phyloP scores from a whole-genome alignment of 2,888 invertebrate genomes.

The Pammene aurita region DNA sequence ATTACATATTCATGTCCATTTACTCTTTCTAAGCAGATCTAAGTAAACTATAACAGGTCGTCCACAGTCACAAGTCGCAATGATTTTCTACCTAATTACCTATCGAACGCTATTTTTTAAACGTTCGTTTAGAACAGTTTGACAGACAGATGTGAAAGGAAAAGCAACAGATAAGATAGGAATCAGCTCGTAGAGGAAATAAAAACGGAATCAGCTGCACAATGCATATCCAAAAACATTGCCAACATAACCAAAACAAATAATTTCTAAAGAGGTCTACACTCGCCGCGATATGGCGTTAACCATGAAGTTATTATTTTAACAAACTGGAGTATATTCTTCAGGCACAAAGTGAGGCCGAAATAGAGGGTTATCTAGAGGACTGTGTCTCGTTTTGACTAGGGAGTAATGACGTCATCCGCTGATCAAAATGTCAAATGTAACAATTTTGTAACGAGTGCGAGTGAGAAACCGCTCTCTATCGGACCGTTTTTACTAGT shows the following conservation, averaged over 20 bases:
- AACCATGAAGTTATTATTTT: too few species aligned
- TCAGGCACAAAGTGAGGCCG: too few species aligned
- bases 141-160: slow-evolving; percentile 8
- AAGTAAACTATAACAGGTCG: not conserved
- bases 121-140: slow-evolving; percentile 22
- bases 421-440: too few species aligned
- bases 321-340: too few species aligned
- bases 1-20: slow-evolving; percentile 15
- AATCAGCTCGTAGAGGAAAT: too few species aligned
- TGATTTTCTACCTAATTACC: not conserved
- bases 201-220: not conserved
- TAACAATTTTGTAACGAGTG: too few species aligned
- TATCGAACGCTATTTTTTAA: slow-evolving; percentile 19
- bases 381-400: too few species aligned
- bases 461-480: too few species aligned
- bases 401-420: too few species aligned
- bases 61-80: slow-evolving; percentile 18
- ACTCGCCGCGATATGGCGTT: too few species aligned
- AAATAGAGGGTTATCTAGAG: too few species aligned
- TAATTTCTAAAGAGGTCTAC: not conserved
- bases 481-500: too few species aligned
- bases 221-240: not conserved
- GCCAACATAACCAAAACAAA: slow-evolving; percentile 9
- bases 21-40: not conserved
- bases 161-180: slow-evolving; percentile 8